Base-by-base conservation (phyloP, 1,140 invertebrate genomes). In the Patella vulgata region DNA sequence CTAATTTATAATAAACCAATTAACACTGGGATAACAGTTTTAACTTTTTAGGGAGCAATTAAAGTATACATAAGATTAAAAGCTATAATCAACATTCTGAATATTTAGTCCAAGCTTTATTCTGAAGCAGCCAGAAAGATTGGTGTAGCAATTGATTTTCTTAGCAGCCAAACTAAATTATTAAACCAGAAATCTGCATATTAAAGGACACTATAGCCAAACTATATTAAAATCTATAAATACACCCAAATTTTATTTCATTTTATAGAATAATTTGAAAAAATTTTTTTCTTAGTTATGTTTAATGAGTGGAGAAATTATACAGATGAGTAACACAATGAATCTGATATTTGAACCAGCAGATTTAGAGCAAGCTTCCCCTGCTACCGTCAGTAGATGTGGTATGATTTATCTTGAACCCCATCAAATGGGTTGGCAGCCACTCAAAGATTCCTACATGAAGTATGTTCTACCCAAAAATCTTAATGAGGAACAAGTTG, bases 291-390 rank as follows among this genome's bases (percentile, higher is more conserved):
- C 66, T 28, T 69, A 86, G 82, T 60, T 85, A 27, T 85, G 84
- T 69, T 66, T 85, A 50, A 85, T 85, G 84, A 85, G 83, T 70
- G 84, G 84, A 52, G 84, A 85, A 70, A 85, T 85, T 58, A 85
- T 85, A 40, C 84, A 85, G 86, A 85, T 85, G 84, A 78, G 70
- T 36, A 82, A 82, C 66, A 76, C 75, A 43, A 85, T 85, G 84
- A 85, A 85, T 64, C 71, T 85, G 59, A 85, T 85, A 33, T 85
- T 85, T 74, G 84, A 85, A 65, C 82, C 84, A 4, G 83, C 82
- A 6, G 84, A 85, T 63, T 66, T 85, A 46, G 84, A 85, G 66
- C 92, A 95, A 73, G 84, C 84, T 3, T 85, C 83, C 2, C 84
- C 84, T 12, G 84, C 84, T 55, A 85, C 84, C 14, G 84, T 85